phyloP scores from a whole-genome alignment of 1,140 invertebrate species.

The Hermetia illucens region DNA sequence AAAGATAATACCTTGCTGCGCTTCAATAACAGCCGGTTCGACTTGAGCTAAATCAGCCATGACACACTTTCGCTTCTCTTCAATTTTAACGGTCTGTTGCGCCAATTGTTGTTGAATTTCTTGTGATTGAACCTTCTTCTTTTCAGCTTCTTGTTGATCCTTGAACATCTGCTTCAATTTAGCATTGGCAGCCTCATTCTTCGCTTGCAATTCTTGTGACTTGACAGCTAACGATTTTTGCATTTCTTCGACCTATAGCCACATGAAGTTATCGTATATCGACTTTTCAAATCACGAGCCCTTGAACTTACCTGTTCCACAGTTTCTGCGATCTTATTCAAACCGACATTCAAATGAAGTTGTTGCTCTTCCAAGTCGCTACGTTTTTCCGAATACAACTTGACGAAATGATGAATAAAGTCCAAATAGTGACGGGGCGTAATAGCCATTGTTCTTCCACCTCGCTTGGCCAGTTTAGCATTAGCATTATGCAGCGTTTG shows the following conservation, averaged over 20 bases:
- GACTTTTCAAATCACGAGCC: not conserved
- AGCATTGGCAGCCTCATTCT: conserved; percentile 96
- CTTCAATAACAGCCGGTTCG: conserved; percentile 96
- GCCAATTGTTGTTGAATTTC: conserved; percentile 88
- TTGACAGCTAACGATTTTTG: conserved; percentile 97
- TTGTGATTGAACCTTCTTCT: conserved; percentile 96
- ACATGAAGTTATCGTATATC: not conserved
- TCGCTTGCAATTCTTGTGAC: conserved; percentile 90
- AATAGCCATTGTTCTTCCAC: conserved; percentile 90
- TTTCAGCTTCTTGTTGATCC: conserved; percentile 98
- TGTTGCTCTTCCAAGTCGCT: conserved; percentile 98
- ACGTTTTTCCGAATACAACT: conserved; percentile 94
- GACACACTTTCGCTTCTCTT: conserved; percentile 81
- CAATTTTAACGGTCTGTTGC: conserved; percentile 82
- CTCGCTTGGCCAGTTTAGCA: conserved; percentile 71
- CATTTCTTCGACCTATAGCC: conserved; percentile 72
- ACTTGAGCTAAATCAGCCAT: conserved; percentile 91
- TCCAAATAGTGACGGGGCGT: conserved; percentile 98
- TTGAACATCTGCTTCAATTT: conserved; percentile 99
- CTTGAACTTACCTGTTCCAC: conserved; percentile 70
- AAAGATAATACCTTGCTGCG: conserved; percentile 71
- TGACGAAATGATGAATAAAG: conserved; percentile 99
- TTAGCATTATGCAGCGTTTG: conserved; percentile 94
- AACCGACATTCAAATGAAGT: conserved; percentile 94
- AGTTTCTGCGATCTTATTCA: conserved; percentile 98